phyloP scores from a whole-genome alignment of 30 jellyfish, hydroid and myxozoan genomes.

The Aurelia sp. region DNA sequence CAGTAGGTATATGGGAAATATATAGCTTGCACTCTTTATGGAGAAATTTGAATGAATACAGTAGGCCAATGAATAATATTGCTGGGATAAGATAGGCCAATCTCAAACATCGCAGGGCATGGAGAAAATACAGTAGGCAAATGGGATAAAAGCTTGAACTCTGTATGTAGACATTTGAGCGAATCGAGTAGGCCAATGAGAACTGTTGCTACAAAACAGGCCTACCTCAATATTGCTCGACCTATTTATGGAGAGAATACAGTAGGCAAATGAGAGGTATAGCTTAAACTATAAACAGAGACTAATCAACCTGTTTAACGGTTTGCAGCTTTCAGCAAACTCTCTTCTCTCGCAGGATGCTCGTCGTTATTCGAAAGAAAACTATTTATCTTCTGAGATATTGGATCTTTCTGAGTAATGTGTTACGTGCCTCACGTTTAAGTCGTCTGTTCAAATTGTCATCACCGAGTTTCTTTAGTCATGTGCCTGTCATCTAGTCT shows the following conservation, averaged over 20 bases:
- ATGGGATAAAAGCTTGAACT: no score
- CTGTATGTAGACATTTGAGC: no score
- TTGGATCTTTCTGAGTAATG: neutral
- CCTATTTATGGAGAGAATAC: neutral
- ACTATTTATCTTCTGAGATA: neutral
- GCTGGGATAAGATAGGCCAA: no score
- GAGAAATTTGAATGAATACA: neutral
- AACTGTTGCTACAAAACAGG: no score
- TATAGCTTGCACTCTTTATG: no score
- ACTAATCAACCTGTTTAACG: neutral
- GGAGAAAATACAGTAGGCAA: no score
- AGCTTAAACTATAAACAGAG: neutral
- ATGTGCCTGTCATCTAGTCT: neutral
- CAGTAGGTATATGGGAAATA: no score
- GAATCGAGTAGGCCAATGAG: no score
- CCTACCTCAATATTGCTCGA: no score
- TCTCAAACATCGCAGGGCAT: no score
- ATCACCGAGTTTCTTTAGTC: neutral
- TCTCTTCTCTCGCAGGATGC: neutral
- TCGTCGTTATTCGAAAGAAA: neutral
- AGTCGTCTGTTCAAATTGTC: slow-evolving; percentile 1
- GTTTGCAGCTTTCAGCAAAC: neutral
- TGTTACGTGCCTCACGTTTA: slow-evolving; percentile 4
- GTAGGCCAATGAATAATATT: no score
- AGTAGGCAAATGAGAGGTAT: no score